Base-by-base conservation (phyloP, 2,113 vertebrate genomes). In the Heterochromis multidens region DNA sequence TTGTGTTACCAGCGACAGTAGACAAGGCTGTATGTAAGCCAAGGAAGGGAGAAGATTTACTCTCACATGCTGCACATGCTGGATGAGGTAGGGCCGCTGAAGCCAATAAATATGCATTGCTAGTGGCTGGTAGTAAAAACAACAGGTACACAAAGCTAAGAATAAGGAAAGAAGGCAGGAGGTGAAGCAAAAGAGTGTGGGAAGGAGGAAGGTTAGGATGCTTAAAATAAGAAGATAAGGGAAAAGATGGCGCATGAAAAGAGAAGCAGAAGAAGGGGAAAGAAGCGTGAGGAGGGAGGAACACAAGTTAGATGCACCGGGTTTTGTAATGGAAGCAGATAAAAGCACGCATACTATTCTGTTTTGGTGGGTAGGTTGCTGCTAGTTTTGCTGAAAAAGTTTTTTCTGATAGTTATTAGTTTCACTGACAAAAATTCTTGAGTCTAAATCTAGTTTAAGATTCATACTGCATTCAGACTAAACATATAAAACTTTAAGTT, bases 71-170 rank as follows among this genome's bases (percentile, higher is more conserved):
- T 29, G 40, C 37, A 85, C 79, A 91, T 81, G 79, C 60, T 74
- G 79, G 57, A 84, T 89, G 83, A 90, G 77, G 80, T 60, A 67
- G 87, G 85, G 77, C 84, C 17, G 0, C 74, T 25, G 61, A 76
- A 84, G 81, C 86, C 77, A 83, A 92, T 95, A 94, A 94, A 95
- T 95, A 95, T 94, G 91, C 74, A 92, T 93, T 78, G 88, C 61
- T 72, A 54, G 77, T 31, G 65, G 79, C 84, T 89, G 78, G 79
- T 83, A 83, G 80, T 76, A 77, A 80, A 82, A 83, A 93, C 78
- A 90, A 87, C 83, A 90, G 85, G 83, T 87, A 81, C 40, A 87
- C 85, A 88, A 65, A 60, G 80, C 82, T 23, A 67, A 59, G 23
- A 80, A 79, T 57, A 60, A 62, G 58, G 37, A 33, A 57, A 37